These are phyloP conservation scores for Pandemis cinnamomeana DNA, from an alignment of 2,888 invertebrate genomes.

Conservation along the genomic window DNA sequence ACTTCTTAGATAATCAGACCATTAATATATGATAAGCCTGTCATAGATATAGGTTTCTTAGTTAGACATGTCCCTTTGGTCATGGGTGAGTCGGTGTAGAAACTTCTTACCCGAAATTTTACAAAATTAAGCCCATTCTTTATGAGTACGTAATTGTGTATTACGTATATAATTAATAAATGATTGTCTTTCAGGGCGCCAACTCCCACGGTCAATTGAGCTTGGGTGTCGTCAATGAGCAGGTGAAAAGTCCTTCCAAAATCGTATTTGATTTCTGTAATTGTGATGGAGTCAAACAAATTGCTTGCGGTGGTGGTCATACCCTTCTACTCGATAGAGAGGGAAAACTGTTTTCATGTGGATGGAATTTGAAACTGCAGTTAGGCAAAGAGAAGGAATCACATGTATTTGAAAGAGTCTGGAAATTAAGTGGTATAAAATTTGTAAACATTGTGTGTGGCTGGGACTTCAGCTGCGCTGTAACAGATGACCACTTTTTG, in stretches of 20 bases:
- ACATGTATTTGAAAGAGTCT: constrained; percentile 85
- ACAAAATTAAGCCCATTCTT: no score
- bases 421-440: constrained; percentile 81
- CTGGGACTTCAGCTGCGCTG: constrained; percentile 92
- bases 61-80: constrained; percentile 61
- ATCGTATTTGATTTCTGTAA: constrained; percentile 69
- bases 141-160: no score
- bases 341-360: constrained; percentile 90
- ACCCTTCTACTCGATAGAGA: constrained; percentile 87
- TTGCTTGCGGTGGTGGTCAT: constrained; percentile 92
- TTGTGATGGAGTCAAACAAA: constrained; percentile 83
- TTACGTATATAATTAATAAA: neutral
- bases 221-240: constrained; percentile 87
- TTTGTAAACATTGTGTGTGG: constrained; percentile 89
- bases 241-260: constrained; percentile 84
- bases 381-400: constrained; percentile 83
- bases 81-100: constrained; percentile 62
- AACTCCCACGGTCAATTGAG: constrained; percentile 94
- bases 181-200: constrained; percentile 86
- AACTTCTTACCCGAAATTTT: neutral
- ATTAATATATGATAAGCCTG: neutral
- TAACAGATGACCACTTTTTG: constrained; percentile 87
- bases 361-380: constrained; percentile 91
- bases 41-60: neutral
- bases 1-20: neutral